Percentiles rank a stretch among this genome's conserved stretches.
Evolutionary conservation across 2,113 vertebrate species (phyloP).

Genomic region (Columba livia): DNA sequence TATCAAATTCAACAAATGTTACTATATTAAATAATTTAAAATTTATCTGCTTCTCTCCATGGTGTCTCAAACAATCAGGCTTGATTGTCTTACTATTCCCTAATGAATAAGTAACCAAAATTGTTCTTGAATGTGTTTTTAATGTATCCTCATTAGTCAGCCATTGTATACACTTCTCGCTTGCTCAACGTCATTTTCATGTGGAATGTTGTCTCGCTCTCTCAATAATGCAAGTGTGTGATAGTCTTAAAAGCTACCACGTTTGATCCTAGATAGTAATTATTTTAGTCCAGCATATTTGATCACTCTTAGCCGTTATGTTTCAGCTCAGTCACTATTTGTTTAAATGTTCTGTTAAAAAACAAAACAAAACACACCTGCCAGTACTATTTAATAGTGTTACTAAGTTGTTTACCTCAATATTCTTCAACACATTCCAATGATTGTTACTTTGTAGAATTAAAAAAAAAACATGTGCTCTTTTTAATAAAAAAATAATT

Average conservation of each 20-base stretch:
- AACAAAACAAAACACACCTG: background rate
- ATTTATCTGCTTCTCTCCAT: background rate
- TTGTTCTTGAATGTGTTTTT: constrained; percentile 1
- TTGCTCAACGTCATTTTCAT: background rate
- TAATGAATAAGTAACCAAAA: background rate
- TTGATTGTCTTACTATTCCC: background rate
- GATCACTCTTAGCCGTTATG: background rate
- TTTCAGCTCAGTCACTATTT: background rate
- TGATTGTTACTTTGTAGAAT: background rate
- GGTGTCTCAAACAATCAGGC: background rate
- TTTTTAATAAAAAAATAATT: background rate
- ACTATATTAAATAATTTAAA: background rate
- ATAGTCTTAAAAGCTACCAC: background rate
- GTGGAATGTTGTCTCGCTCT: background rate
- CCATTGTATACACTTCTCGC: background rate
- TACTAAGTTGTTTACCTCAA: background rate
- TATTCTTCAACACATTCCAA: background rate
- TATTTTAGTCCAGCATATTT: background rate
- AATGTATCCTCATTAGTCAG: background rate
- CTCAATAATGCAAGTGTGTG: background rate
- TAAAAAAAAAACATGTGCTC: background rate
- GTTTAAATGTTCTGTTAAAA: background rate
- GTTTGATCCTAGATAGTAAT: background rate
- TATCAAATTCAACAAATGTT: background rate
- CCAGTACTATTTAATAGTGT: background rate